Evolutionary conservation across 2,888 invertebrate genomes (phyloP), one percentile per base, ranked within the genome.

Genomic region (Notocelia uddmanniana): DNA sequence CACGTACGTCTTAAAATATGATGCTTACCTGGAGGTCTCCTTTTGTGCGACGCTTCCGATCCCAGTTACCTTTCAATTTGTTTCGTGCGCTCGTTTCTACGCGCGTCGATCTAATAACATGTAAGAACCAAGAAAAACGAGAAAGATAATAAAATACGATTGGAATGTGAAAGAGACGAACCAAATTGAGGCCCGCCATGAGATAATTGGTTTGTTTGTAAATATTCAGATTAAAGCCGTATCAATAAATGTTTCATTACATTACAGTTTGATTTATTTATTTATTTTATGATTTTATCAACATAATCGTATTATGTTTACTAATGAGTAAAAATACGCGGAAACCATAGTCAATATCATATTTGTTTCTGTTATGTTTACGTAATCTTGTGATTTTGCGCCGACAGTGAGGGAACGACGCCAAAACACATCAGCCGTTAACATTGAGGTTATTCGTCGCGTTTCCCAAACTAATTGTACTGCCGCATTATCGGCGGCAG

Each of bases 401-500:
- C 52, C 58, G 34, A 58, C 23, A 26, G 63, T 23, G 45, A 41
- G 48, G 54, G 60, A 52, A 26, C 60, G 52, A 41, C 68, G 68
- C 68, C 68, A 73, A 69, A 69, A 73, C 55, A 50, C 67, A 70
- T 73, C 57, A 70, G 70, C 74, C 50, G 60, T 48, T 48, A 60
- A 54, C 67, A 60, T 72, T 54, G 58, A 73, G 55, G 67, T 68
- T 69, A 59, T 26, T 59, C 48, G 52, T 45, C 54, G 66, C 31
- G 59, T 69, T 69, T 60, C 69, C 69, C 48, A 66, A 73, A 73
- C 73, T 62, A 69, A 69, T 69, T 66, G 69, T 60, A 58, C 58
- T 19, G 54, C 59, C 59, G 45, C 67, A 69, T 77, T 79, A 77
- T 77, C 79, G 75, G 74, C 73, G 69, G 74, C 76, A 64, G 77